These are phyloP conservation scores for Orthonyx spaldingii DNA, from an alignment of 2,113 vertebrate species.

Conservation along the genomic window DNA sequence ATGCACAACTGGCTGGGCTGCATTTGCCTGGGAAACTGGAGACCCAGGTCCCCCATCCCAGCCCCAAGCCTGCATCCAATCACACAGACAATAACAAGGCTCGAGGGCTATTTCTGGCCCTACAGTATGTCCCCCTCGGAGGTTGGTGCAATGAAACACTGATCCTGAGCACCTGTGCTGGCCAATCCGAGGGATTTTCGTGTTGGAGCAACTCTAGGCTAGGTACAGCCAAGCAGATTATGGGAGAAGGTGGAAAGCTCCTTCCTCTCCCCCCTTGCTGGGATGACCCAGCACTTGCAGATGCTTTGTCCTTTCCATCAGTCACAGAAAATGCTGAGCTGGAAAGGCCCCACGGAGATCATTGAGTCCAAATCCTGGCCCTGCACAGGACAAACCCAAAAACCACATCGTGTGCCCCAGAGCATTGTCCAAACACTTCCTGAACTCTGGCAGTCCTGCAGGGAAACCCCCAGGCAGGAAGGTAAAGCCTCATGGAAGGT, in stretches of 20 bases:
- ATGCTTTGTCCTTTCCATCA: not conserved
- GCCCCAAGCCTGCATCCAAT: conserved; percentile 55
- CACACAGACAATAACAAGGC: conserved; percentile 63
- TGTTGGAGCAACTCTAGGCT: not conserved
- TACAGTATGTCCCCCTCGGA: conserved; percentile 51
- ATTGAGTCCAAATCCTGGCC: not conserved
- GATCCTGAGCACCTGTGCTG: conserved; percentile 63
- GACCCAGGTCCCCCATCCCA: conserved; percentile 49
- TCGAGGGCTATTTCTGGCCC: conserved; percentile 35
- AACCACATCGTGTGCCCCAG: not conserved
- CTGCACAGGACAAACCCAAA: not conserved
- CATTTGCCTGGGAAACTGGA: conserved; percentile 62
- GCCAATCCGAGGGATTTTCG: conserved; percentile 37
- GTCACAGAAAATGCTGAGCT: not conserved
- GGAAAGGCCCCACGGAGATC: not conserved
- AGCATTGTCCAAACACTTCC: not conserved
- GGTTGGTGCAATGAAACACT: conserved; percentile 39
- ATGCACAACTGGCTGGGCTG: conserved; percentile 65
- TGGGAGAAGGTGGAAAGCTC: not conserved
- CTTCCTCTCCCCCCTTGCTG: not conserved
- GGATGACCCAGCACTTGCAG: not conserved
- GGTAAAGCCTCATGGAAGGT: not conserved
- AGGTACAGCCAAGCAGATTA: conserved; percentile 9
- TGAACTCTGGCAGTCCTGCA: not conserved
- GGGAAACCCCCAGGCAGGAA: not conserved